Evolutionary conservation across 2,797 vertebrate species (phyloP).

Genomic region (Aphelocoma californica): DNA sequence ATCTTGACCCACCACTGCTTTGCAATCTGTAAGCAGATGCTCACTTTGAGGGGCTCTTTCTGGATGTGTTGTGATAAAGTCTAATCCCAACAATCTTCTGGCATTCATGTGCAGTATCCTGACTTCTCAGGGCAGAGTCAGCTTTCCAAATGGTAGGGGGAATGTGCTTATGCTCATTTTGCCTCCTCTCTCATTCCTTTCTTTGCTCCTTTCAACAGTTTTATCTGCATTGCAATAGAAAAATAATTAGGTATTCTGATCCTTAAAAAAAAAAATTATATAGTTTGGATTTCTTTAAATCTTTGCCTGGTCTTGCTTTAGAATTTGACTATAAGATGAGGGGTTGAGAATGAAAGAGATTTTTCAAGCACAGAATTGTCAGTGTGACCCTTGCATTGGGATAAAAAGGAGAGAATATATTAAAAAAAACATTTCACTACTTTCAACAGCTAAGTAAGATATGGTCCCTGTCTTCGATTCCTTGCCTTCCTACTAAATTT

Average conservation of each 20-base stretch:
- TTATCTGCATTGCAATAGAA: neutral
- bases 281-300: neutral
- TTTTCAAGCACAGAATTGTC: neutral
- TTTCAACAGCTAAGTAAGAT: neutral
- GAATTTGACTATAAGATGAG: neutral
- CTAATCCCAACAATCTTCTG: neutral
- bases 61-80: neutral
- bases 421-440: rapidly evolving
- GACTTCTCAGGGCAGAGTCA: neutral
- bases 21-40: neutral
- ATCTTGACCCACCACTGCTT: neutral
- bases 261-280: neutral
- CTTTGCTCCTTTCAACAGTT: neutral
- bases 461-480: neutral
- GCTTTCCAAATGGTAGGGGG: neutral
- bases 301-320: neutral
- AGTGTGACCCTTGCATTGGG: neutral
- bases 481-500: neutral
- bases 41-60: neutral
- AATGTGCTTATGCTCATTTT: neutral
- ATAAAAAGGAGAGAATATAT: neutral
- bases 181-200: neutral
- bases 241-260: neutral
- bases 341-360: neutral
- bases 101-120: neutral